Base-by-base conservation (phyloP, 2,888 invertebrate species). In the Neoascia interrupta region DNA sequence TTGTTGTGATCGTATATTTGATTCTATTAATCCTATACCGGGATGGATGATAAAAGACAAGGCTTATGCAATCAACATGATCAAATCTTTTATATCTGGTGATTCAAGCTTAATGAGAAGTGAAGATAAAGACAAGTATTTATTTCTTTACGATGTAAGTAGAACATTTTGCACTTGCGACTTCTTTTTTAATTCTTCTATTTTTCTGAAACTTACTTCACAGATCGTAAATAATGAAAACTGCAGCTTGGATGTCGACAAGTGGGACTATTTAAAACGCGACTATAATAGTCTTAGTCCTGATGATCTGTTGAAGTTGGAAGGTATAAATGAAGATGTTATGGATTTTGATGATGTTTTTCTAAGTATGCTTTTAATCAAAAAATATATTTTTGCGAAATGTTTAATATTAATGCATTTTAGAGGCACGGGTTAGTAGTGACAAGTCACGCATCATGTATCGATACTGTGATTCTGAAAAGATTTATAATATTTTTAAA, bases 251-350 rank as follows among this genome's bases (percentile, higher is more conserved):
- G 93, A 93, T 85, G 92, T 93, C 0, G 93, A 93, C 84, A 92
- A 92, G 84, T 92, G 91, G 90, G 93, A 94, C 83, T 93, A 94
- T 83, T 87, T 94, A 45, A 86, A 91, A 13, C 88, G 93, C 16
- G 93, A 93, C 84, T 88, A 89, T 39, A 13, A 8, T 26, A n/a
- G n/a, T n/a, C n/a, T n/a, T n/a, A n/a, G n/a, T n/a, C n/a, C n/a
- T n/a, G n/a, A n/a, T n/a, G n/a, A n/a, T n/a, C n/a, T n/a, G n/a
- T n/a, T n/a, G n/a, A n/a, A n/a, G n/a, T n/a, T n/a, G n/a, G n/a
- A n/a, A n/a, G n/a, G 86, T 89, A 53, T 49, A 83, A 66, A 82
- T 84, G 16, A 84, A 63, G 11, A 34, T 15, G 81, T 83, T 74
- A 75, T 85, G 81, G 80, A 85, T 15, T 86, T 87, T 53, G 84